Conservation (phyloP, 2,113 vertebrate species). For the Myiozetetes cayanensis region DNA sequence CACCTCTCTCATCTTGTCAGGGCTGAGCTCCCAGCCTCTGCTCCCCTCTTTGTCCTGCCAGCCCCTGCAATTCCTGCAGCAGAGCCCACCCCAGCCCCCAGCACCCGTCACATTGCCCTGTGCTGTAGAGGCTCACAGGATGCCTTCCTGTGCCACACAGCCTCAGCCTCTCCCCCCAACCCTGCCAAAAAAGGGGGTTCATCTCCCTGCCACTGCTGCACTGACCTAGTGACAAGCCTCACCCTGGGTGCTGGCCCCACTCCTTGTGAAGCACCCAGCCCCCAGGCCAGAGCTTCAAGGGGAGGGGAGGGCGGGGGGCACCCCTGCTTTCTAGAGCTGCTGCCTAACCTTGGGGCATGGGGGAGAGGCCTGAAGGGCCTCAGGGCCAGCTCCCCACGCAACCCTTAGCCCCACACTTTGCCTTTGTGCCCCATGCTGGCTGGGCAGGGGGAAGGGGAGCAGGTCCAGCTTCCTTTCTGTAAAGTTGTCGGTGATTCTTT, state of each 20-base stretch:
- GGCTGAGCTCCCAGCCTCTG: neutral
- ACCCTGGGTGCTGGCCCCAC: neutral
- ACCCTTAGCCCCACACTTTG: neutral
- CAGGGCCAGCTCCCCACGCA: neutral
- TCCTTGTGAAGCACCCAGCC: neutral
- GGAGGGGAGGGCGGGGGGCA: neutral
- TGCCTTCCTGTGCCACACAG: neutral
- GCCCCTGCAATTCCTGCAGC: conserved; percentile 37
- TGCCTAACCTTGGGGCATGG: neutral
- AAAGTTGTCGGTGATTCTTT: conserved; percentile 29
- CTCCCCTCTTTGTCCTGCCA: neutral
- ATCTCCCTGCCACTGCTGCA: conserved; percentile 3
- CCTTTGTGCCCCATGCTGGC: neutral
- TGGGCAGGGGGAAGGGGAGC: neutral
- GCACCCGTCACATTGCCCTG: neutral
- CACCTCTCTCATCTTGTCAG: neutral
- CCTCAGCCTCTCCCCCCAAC: neutral
- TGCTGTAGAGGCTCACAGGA: neutral
- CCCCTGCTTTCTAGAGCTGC: conserved; percentile 3
- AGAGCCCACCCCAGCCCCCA: neutral
- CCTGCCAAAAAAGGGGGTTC: neutral
- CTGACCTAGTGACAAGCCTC: conserved; percentile 12
- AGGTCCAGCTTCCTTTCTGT: conserved; percentile 39
- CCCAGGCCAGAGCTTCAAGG: neutral
- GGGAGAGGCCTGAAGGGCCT: neutral